Base-by-base conservation (phyloP, 2,888 invertebrate genomes). In the Quadroppia sp. region DNA sequence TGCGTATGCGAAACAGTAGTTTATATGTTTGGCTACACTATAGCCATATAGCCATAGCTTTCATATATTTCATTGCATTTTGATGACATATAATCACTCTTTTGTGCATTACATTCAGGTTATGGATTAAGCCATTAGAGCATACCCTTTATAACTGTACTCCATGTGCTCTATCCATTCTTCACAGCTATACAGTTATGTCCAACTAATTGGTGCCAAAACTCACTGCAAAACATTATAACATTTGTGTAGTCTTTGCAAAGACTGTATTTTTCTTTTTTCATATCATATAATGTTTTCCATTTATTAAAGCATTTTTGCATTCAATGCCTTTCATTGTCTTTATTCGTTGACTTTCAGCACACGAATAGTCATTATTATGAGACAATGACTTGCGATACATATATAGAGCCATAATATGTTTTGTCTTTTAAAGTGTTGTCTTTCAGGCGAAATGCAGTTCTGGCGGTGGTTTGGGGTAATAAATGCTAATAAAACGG, bases 281-380 rank as follows among this genome's bases (percentile, higher is more conserved):
- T 30, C 30, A 59, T 59, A 32, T 17, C 59, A 59, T 50, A 23
- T 50, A 15, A 15, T 50, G n/a, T 15, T 50, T 23, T 50, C 2
- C 50, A 20, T 59, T 30, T 32, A 3, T 17, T 9, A 30, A 6
- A 30, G 17, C 15, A 59, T 36, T 61, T 61, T 61, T 30, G 61
- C 32, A 61, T 61, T 61, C 30, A 32, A 32, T 61, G 32, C 61
- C 1, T 32, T 61, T 64, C 17, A 11, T 11, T 30, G 17, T 25
- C 9, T 64, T 17, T 17, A 2, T 2, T n/a, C 13, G 28, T 59
- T 59, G 17, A n/a, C 20, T 36, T 64, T 11, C 64, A 64, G 36
- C 36, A 11, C 64, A 64, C 36, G 64, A 36, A 36, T 30, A 64
- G 17, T 64, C 64, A 64, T 64, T 64, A 64, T 64, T 64, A 64